phyloP scores from a whole-genome alignment of 2,888 invertebrate species.

The Lasiommata megera region DNA sequence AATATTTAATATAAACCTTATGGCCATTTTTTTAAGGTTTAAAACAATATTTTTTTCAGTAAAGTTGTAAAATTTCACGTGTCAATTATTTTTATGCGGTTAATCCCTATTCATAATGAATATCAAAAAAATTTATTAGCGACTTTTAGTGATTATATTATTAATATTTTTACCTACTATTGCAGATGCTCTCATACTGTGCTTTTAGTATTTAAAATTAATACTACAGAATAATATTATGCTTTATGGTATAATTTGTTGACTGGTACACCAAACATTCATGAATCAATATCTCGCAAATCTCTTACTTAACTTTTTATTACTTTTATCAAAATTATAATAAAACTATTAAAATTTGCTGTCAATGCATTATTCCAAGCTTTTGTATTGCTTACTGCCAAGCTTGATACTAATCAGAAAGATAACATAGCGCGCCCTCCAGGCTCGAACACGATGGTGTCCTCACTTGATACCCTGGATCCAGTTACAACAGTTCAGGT shows the following conservation, averaged over 20 bases:
- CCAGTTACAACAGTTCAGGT: conserved; percentile 76
- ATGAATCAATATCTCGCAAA: neutral
- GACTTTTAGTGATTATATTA: neutral
- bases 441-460: conserved; percentile 93
- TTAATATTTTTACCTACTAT: conserved; percentile 12
- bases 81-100: too few species aligned
- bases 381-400: conserved; percentile 48
- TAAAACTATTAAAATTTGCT: too few species aligned
- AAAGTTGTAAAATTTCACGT: too few species aligned
- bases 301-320: neutral
- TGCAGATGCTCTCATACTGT: conserved; percentile 36
- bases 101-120: too few species aligned
- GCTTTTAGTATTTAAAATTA: conserved; percentile 33
- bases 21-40: too few species aligned
- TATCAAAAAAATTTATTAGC: too few species aligned
- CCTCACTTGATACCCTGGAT: conserved; percentile 87
- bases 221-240: neutral
- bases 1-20: too few species aligned
- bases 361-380: conserved; percentile 27
- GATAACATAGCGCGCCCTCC: conserved; percentile 76
- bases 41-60: too few species aligned
- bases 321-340: neutral
- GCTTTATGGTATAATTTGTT: conserved; percentile 21
- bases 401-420: conserved; percentile 77
- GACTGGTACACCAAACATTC: neutral